Conservation (phyloP, 2,797 vertebrate species). For the Mormyrops attenuatus region DNA sequence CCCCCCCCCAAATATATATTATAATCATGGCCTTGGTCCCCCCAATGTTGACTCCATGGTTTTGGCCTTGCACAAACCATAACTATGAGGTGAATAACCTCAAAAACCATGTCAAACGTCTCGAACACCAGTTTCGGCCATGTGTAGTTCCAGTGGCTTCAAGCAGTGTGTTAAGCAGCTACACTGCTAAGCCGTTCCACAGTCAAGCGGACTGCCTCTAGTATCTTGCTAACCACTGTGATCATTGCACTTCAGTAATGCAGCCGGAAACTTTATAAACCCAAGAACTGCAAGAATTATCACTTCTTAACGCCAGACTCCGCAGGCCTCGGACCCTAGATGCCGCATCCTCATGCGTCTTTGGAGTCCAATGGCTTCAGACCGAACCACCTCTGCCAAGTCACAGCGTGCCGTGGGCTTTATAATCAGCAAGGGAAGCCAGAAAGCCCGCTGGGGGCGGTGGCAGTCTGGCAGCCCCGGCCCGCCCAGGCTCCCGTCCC, state of each 20-base stretch:
- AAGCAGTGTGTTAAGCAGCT: neutral
- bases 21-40: neutral
- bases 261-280: neutral
- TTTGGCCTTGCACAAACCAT: neutral
- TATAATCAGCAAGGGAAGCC: neutral
- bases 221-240: neutral
- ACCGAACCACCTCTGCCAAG: neutral
- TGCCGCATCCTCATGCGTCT: neutral
- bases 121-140: neutral
- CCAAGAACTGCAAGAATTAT: neutral
- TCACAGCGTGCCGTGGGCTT: neutral
- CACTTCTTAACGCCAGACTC: neutral
- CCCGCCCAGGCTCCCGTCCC: neutral
- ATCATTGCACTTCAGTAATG: neutral
- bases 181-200: neutral
- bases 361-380: neutral
- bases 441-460: neutral
- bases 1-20: neutral
- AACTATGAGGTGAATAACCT: neutral
- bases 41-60: neutral
- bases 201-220: neutral
- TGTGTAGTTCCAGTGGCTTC: neutral
- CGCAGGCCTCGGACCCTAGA: neutral
- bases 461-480: neutral
- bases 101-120: neutral